These are phyloP conservation scores for Exaiptasia diaphana DNA, from an alignment of 64 coral and sea anemone species.

Conservation along the genomic window DNA sequence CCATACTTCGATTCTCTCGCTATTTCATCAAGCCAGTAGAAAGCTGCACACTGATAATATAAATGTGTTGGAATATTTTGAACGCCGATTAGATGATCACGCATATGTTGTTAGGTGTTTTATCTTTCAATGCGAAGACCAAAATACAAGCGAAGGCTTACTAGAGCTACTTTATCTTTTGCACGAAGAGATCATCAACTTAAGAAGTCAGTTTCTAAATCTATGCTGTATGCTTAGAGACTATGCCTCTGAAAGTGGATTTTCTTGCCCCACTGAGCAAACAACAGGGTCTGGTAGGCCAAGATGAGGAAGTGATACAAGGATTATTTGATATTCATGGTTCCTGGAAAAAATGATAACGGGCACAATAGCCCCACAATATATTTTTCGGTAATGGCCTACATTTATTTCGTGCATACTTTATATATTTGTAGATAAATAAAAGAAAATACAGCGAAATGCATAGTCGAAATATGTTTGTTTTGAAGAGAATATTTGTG, in stretches of 20 bases:
- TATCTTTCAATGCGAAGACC: not conserved
- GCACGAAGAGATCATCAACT: not conserved
- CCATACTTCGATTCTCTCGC: not conserved
- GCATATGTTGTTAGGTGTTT: not conserved
- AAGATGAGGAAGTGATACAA: constrained; percentile 36
- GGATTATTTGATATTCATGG: constrained; percentile 34
- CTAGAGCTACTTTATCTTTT: not conserved
- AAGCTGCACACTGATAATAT: not conserved
- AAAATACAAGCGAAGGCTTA: constrained; percentile 1
- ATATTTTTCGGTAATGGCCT: no score
- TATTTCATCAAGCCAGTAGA: constrained; percentile 3
- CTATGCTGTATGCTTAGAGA: constrained; percentile 20
- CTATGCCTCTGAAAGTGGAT: not conserved
- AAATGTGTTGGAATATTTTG: not conserved
- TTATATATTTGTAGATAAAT: no score
- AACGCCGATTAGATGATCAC: not conserved
- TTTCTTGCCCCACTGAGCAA: constrained; percentile 17
- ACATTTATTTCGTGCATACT: no score
- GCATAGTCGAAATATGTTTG: no score
- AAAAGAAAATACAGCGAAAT: no score
- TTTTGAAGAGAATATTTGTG: no score
- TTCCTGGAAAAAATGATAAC: constrained; percentile 30
- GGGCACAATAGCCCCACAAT: no score
- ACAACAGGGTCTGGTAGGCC: constrained; percentile 31
- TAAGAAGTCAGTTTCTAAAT: not conserved